Evolutionary conservation across 2,113 vertebrate species (phyloP), one percentile per base, ranked within the genome.

Genomic region (Neotoma lepida): DNA sequence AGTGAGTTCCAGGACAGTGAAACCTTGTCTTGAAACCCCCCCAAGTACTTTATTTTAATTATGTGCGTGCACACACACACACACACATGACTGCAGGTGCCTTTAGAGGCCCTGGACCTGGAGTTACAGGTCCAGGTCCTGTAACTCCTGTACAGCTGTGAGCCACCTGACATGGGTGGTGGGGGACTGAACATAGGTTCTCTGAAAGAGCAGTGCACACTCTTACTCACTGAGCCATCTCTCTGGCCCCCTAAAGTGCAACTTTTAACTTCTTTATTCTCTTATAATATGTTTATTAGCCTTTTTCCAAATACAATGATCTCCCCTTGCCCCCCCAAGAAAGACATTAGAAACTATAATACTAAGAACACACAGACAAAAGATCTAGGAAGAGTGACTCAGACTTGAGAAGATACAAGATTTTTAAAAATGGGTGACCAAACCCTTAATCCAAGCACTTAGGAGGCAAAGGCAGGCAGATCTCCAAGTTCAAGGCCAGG

Each of bases 311-410:
- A 78, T 82, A 93, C 68, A 89, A 46, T 0, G 91, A 1, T 22
- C 64, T 95, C 49, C 22, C 0, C 28, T 1, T 6, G 6, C 33
- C 92, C 49, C 84, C 20, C 30, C 44, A 14, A 89, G 44, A 88
- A 76, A 22, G 58, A 77, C 89, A 64, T 41, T 82, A 74, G 35
- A 81, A 54, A 35, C 17, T 91, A n/a, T 6, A 44, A 51, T n/a
- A 41, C 44, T 61, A 58, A 82, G 86, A 94, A 87, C 30, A 66
- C 46, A 94, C 28, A 80, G 66, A 91, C 46, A 94, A 86, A 4
- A 86, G 80, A 97, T 89, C 74, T 91, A 64, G 46, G 86, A 86
- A 90, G 30, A 77, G 4, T 81, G 94, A 97, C 80, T 90, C 4
- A 22, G 63, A 93, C 85, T 49, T 54, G 82, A 58, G 82, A 64